Evolutionary conservation across 2,113 vertebrate genomes (phyloP), one percentile per base, ranked within the genome.

Genomic region (Ancistrus triradiatus): DNA sequence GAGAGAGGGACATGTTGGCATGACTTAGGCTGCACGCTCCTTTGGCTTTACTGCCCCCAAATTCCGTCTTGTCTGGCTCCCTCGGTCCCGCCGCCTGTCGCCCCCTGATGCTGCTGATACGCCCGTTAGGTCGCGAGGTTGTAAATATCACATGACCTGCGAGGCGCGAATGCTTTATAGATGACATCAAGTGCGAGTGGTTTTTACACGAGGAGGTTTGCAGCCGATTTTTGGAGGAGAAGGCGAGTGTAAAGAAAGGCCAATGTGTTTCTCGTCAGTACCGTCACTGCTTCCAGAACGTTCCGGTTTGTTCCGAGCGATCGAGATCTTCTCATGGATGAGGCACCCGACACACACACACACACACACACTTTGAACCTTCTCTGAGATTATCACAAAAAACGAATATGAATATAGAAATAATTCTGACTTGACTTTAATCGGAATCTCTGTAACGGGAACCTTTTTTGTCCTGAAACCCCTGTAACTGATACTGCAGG

Each of bases 141-240:
- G 44, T 64, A 70, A 65, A 70, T 64, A 70, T 70, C 68, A 53
- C 42, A 53, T 70, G 61, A 70, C 68, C 68, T 65, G 64, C 56
- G 61, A 59, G 56, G 49, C n/a, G 38, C 43, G 61, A 59, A 57
- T 53, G 56, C 40, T 70, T 70, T 40, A 70, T 70, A 33, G 53
- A 65, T 70, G 53, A 70, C 68, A 65, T 70, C 61, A 70, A 43
- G n/a, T 9, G 2, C 1, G 6, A 59, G 40, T 2, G 40, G n/a
- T 17, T 28, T 59, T 59, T 28, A 25, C 21, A 57, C 27, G 46
- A 22, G 46, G 8, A 38, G 44, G 56, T 51, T 49, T 50, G 59
- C 51, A 69, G 48, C 17, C 21, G 67, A 40, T 57, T 69, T 69
- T 24, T 17, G 17, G 24, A 40, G 56, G 59, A 47, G 51, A 63